A percentile compares a stretch with the other conserved stretches of the same genome.
phyloP scores from a whole-genome alignment of 2,888 invertebrate genomes.

The Euclidia mi region DNA sequence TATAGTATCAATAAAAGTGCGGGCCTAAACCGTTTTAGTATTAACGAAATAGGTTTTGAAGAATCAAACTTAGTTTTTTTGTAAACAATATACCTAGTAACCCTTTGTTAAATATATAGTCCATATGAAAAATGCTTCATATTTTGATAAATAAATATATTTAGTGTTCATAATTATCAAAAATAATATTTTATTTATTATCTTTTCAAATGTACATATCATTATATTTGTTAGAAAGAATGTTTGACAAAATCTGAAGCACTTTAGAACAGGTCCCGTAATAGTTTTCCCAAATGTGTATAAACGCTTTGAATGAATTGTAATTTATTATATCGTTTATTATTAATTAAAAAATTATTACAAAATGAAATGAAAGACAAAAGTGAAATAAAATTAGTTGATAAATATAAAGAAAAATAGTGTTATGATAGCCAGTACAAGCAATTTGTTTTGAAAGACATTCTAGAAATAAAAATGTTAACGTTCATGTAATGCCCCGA shows the following conservation, averaged over 20 bases:
- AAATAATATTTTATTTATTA: background rate
- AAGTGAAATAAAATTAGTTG: conserved; percentile 85
- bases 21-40: conserved; percentile 69
- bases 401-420: conserved; percentile 58
- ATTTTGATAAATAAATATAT: conserved; percentile 19
- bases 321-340: conserved; percentile 43
- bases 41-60: conserved; percentile 32
- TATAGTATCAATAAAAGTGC: conserved; percentile 44
- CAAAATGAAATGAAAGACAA: conserved; percentile 82
- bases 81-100: conserved; percentile 13
- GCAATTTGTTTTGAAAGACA: conserved; percentile 37
- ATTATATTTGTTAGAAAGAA: conserved; percentile 12
- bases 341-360: conserved; percentile 43
- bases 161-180: background rate
- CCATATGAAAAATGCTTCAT: conserved; percentile 31
- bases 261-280: conserved; percentile 25
- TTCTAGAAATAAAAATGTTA: conserved; percentile 30
- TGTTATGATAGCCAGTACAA: conserved; percentile 56
- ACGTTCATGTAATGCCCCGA: conserved; percentile 24
- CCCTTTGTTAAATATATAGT: conserved; percentile 5
- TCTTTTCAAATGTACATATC: conserved; percentile 42
- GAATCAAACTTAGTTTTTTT: conserved; percentile 24
- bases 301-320: conserved; percentile 41
- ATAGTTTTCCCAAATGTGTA: conserved; percentile 31
- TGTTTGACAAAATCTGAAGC: conserved; percentile 18